phyloP scores from a whole-genome alignment of 2,113 vertebrate genomes.

The sheep (Ovis aries) region DNA sequence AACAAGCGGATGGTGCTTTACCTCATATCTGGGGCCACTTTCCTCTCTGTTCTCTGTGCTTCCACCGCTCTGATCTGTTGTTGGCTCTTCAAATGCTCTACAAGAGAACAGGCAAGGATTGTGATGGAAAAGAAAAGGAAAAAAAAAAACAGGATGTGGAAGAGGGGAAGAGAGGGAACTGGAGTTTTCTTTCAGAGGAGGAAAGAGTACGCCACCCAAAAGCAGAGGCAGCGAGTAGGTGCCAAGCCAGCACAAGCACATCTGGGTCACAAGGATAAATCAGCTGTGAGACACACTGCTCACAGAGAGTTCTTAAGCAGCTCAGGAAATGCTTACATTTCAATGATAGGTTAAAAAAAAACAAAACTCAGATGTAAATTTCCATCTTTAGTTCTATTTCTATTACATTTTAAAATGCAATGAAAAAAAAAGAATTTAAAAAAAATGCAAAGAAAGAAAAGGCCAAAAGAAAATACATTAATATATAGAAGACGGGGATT shows the following conservation, averaged over 20 bases:
- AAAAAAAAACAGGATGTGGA: not conserved
- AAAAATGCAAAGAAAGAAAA: not conserved
- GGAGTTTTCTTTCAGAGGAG: not conserved
- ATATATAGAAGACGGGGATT: slow-evolving; percentile 74
- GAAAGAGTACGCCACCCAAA: not conserved
- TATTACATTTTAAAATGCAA: not conserved
- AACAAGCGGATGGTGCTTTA: not conserved
- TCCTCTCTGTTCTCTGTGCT: not conserved
- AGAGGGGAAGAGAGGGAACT: not conserved
- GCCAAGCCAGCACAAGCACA: too few species aligned
- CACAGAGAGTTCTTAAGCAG: not conserved
- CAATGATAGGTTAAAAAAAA: not conserved
- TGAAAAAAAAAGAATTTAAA: not conserved
- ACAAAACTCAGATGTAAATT: not conserved
- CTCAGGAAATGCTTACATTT: not conserved
- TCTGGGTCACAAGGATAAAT: not conserved
- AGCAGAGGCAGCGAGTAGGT: not conserved
- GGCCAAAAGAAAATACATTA: not conserved
- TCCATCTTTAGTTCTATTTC: not conserved
- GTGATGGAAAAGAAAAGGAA: not conserved
- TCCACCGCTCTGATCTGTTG: not conserved
- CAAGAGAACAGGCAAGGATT: not conserved
- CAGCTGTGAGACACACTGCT: not conserved
- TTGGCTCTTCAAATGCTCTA: not conserved
- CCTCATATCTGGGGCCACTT: not conserved